A percentile compares a stretch with the other conserved stretches of the same genome.
These are phyloP conservation scores for Dasypus novemcinctus DNA, from an alignment of 2,113 vertebrate genomes.

Conservation along the genomic window DNA sequence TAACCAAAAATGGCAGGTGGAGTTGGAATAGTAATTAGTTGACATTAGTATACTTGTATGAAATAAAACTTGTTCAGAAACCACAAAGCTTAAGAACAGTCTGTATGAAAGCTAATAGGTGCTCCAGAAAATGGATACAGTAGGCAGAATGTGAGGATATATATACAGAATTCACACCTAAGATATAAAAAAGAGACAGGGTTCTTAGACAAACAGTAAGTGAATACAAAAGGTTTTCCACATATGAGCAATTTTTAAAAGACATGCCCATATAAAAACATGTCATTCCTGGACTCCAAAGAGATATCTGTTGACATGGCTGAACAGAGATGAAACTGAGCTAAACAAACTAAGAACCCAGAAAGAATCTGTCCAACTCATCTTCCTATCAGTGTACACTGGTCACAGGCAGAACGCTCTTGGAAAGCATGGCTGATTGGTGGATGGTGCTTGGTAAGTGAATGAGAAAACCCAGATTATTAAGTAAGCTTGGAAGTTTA, in stretches of 20 bases:
- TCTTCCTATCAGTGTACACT: too few species aligned
- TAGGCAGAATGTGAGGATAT: conserved; percentile 63
- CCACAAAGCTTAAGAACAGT: too few species aligned
- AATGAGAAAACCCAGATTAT: too few species aligned
- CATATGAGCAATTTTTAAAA: conserved; percentile 76
- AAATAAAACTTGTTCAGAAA: too few species aligned
- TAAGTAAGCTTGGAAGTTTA: neutral
- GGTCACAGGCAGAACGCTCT: too few species aligned
- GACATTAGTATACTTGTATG: conserved; percentile 9
- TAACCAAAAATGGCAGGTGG: neutral
- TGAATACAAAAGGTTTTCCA: conserved; percentile 78
- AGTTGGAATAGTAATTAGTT: conserved; percentile 14
- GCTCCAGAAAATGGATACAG: too few species aligned
- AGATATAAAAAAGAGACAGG: conserved; percentile 81
- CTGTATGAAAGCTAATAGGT: too few species aligned
- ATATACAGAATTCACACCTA: conserved; percentile 77
- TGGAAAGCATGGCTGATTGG: too few species aligned
- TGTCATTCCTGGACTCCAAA: neutral
- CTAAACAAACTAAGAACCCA: neutral
- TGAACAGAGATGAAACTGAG: too few species aligned
- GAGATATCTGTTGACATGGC: neutral
- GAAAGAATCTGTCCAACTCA: neutral
- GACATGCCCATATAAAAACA: conserved; percentile 67
- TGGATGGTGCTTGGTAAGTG: too few species aligned
- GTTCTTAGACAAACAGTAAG: conserved; percentile 74